Percentiles rank a stretch among this genome's conserved stretches.
Evolutionary conservation across 2,797 vertebrate genomes (phyloP).

Genomic region (Lophotriccus pileatus): DNA sequence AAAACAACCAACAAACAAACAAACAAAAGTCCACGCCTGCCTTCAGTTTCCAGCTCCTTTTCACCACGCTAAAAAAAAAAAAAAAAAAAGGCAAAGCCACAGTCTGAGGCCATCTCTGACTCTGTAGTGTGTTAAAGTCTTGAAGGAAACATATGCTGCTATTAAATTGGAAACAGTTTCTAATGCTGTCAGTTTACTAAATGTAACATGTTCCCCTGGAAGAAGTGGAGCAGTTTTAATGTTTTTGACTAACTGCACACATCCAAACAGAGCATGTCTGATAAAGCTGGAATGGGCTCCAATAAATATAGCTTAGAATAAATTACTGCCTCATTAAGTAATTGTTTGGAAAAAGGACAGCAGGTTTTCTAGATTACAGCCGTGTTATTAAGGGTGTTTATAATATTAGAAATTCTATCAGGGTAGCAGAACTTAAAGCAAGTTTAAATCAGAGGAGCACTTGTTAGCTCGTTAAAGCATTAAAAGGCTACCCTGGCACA

Average conservation of each 20-base stretch:
- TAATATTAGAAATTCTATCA: conserved; percentile 46
- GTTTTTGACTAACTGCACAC: conserved; percentile 47
- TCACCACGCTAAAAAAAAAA: neutral
- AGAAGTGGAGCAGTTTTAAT: conserved; percentile 30
- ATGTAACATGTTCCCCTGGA: conserved; percentile 18
- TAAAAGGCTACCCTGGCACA: neutral
- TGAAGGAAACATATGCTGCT: conserved; percentile 52
- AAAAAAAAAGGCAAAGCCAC: neutral
- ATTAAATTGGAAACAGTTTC: conserved; percentile 56
- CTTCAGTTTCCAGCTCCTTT: conserved; percentile 3
- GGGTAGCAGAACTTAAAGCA: conserved; percentile 19
- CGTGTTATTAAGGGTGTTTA: conserved; percentile 48
- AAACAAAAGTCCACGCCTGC: neutral
- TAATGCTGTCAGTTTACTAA: conserved; percentile 49
- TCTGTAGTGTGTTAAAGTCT: conserved; percentile 15
- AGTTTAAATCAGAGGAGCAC: conserved; percentile 21
- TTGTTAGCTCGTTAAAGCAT: conserved; percentile 44
- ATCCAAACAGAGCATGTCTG: conserved; percentile 11
- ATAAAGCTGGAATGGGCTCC: conserved; percentile 49
- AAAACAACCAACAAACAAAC: neutral
- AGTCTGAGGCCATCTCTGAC: conserved; percentile 8
- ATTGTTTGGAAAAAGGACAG: conserved; percentile 63
- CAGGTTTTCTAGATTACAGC: conserved; percentile 40
- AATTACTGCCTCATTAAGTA: conserved; percentile 67
- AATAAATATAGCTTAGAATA: conserved; percentile 65